These are phyloP conservation scores for Philhelius pedissequus DNA, from an alignment of 2,888 invertebrate genomes.

Conservation along the genomic window DNA sequence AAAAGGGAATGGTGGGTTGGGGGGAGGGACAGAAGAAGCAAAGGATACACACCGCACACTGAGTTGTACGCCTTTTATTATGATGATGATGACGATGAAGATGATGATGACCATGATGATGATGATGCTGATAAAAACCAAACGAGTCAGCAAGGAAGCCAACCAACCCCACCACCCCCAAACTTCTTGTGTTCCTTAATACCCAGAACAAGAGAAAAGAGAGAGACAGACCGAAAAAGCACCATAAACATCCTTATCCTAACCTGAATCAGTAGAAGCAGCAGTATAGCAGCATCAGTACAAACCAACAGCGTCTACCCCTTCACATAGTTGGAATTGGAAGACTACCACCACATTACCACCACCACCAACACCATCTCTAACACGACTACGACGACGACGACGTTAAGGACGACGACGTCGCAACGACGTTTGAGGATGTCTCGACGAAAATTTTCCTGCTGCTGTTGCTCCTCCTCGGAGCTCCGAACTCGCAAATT, in stretches of 20 bases:
- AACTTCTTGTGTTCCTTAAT: slow-evolving; percentile 50
- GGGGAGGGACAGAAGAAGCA: background rate
- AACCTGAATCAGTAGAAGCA: slow-evolving; percentile 12
- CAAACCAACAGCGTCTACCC: background rate
- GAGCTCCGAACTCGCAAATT: slow-evolving; percentile 22
- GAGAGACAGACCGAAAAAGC: slow-evolving; percentile 49
- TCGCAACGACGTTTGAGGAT: slow-evolving; percentile 57
- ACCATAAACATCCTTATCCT: slow-evolving; percentile 47
- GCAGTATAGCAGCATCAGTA: background rate
- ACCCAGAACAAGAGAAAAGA: slow-evolving; percentile 19
- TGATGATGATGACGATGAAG: slow-evolving; percentile 39
- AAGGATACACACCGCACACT: slow-evolving; percentile 52
- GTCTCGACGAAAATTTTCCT: slow-evolving; percentile 66
- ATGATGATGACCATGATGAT: slow-evolving; percentile 26
- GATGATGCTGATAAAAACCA: slow-evolving; percentile 61
- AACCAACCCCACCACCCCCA: slow-evolving; percentile 28
- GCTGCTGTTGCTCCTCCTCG: slow-evolving; percentile 11
- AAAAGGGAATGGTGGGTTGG: background rate
- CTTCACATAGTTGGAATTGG: slow-evolving; percentile 6
- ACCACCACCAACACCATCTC: background rate
- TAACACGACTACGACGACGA: slow-evolving; percentile 16
- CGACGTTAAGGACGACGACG: slow-evolving; percentile 32
- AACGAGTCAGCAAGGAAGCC: slow-evolving; percentile 31
- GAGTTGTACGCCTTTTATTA: slow-evolving; percentile 65
- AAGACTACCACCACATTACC: slow-evolving; percentile 41